Evolutionary conservation across 2,113 vertebrate genomes (phyloP), one percentile per base, ranked within the genome.

Genomic region (Casuarius casuarius): DNA sequence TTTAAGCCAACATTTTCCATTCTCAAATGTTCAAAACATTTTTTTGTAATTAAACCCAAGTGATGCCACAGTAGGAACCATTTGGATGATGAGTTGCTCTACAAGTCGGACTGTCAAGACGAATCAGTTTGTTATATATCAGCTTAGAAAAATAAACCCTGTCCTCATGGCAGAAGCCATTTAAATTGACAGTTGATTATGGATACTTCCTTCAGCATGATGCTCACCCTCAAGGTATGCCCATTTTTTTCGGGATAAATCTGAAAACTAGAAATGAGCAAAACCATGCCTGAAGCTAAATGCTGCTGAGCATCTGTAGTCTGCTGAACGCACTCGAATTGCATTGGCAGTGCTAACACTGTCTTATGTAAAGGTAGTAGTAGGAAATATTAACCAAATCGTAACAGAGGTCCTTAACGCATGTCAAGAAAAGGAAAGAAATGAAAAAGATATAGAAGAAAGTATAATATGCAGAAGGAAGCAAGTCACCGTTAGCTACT

Each of bases 1-100:
- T 71, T 88, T 82, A 61, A 35, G 62, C 88, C 68, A 87, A 73
- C 65, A 51, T 82, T 94, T 95, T 89, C 93, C 83, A 80, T 74
- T 73, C 62, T 73, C 33, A 51, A 92, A 35, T 1, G 7, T 58
- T 95, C 59, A 52, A 38, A 93, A 33, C 15, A 79, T 54, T 59
- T 84, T 94, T 59, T 93, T 59, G 21, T 87, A 94, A 92, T 93
- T 91, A 96, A 92, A 89, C 42, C 38, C 94, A 94, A 94, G 66
- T 0, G 28, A 68, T 54, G 79, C 59, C 80, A 81, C 66, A 87
- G 83, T 82, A 62, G 93, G 81, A 96, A 73, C 66, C 87, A 89
- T 74, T 70, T 48, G 92, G 90, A 76, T 77, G 83, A 92, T 49
- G 81, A 92, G 67, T 59, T 84, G 85, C 85, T 93, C 18, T 9